Evolutionary conservation across 2,888 invertebrate species (phyloP).

Genomic region (Limnephilus rhombicus): DNA sequence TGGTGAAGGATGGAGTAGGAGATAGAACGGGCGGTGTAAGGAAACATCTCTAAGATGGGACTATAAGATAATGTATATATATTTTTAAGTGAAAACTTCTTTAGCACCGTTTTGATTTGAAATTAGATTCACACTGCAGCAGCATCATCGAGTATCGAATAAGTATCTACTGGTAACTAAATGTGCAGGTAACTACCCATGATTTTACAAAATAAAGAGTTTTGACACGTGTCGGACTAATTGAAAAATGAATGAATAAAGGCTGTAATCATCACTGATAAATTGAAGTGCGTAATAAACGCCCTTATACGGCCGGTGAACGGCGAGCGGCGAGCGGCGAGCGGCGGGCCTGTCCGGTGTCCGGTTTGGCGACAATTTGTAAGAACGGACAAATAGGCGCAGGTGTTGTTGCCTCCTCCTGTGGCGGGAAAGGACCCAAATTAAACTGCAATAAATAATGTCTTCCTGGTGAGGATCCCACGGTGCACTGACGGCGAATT

Average conservation of each 20-base stretch:
- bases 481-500: conserved; percentile 34
- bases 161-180: too few species aligned
- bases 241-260: conserved; percentile 1
- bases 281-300: neutral
- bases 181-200: neutral
- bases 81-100: too few species aligned
- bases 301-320: neutral
- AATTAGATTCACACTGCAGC: neutral
- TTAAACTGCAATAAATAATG: conserved; percentile 38
- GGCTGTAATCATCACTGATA: neutral
- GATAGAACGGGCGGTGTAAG: too few species aligned
- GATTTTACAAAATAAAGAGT: neutral
- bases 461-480: neutral
- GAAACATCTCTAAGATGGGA: too few species aligned
- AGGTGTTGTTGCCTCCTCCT: conserved; percentile 14
- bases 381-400: neutral
- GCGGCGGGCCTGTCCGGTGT: neutral
- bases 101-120: too few species aligned
- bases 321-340: too few species aligned
- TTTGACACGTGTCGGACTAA: neutral
- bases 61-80: too few species aligned
- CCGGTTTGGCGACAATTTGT: conserved; percentile 14
- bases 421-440: neutral
- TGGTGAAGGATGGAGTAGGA: too few species aligned
- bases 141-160: neutral